A percentile compares a stretch with the other conserved stretches of the same genome.
These are phyloP conservation scores for Autographa gamma DNA, from an alignment of 2,888 invertebrate species.

Conservation along the genomic window DNA sequence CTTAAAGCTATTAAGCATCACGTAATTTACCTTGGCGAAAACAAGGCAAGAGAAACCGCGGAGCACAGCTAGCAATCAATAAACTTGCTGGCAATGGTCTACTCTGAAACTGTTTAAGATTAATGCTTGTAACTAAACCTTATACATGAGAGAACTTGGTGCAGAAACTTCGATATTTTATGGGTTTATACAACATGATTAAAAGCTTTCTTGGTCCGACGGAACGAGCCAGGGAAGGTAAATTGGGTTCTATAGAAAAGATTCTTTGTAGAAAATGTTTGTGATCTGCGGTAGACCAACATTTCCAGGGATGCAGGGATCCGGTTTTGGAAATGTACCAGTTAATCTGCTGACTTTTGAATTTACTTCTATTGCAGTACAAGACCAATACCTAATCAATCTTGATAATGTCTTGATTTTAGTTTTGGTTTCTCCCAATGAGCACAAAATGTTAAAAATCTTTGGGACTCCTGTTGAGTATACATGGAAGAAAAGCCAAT, in stretches of 20 bases:
- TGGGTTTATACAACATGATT: conserved; percentile 2
- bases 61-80: neutral
- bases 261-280: neutral
- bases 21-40: too few relatives aligned
- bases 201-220: neutral
- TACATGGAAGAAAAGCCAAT: too few relatives aligned
- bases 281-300: neutral
- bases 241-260: neutral
- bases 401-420: too few relatives aligned
- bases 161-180: conserved; percentile 4
- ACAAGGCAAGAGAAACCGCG: too few relatives aligned
- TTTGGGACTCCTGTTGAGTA: too few relatives aligned
- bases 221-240: neutral
- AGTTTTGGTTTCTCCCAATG: too few relatives aligned
- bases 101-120: neutral
- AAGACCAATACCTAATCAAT: too few relatives aligned
- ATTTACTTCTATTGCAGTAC: too few relatives aligned
- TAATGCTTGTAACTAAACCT: neutral
- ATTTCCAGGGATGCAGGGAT: neutral
- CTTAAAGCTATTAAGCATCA: too few relatives aligned
- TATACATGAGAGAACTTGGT: neutral
- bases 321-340: too few relatives aligned
- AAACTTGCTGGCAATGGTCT: neutral
- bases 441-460: too few relatives aligned
- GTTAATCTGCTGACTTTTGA: too few relatives aligned